Evolutionary conservation across 2,797 vertebrate species (phyloP).

Genomic region (Phyllotis vaccarum): DNA sequence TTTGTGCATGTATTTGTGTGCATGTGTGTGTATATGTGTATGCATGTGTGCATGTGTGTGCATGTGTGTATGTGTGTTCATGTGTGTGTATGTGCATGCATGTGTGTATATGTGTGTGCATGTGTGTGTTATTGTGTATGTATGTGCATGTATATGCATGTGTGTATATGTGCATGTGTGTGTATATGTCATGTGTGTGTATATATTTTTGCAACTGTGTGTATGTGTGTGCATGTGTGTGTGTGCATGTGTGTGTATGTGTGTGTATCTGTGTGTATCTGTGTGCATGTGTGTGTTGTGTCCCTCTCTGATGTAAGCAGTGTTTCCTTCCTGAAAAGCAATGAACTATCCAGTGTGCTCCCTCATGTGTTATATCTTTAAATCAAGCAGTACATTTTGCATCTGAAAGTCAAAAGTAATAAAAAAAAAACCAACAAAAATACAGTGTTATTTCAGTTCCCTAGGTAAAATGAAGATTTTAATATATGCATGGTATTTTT

Average conservation of each 20-base stretch:
- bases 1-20: not conserved
- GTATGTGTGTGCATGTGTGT: not conserved
- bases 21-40: not conserved
- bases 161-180: not conserved
- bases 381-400: conserved; percentile 37
- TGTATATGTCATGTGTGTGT: not conserved
- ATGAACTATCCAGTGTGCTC: not conserved
- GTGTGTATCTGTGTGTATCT: not conserved
- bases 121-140: not conserved
- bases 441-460: not conserved
- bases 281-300: not conserved
- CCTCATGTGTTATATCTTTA: not conserved
- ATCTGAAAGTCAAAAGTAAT: conserved; percentile 3
- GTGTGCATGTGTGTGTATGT: not conserved
- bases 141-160: not conserved
- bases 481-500: conserved; percentile 28
- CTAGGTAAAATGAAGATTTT: conserved; percentile 44
- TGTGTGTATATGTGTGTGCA: not conserved
- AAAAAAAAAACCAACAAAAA: conserved; percentile 6
- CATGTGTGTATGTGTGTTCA: not conserved
- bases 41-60: not conserved
- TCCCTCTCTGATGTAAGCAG: not conserved
- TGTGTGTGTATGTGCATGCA: not conserved
- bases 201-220: too few relatives aligned
- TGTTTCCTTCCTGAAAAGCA: not conserved